Base-by-base conservation (phyloP, 2,113 vertebrate genomes). In the Oostethus manadensis region DNA sequence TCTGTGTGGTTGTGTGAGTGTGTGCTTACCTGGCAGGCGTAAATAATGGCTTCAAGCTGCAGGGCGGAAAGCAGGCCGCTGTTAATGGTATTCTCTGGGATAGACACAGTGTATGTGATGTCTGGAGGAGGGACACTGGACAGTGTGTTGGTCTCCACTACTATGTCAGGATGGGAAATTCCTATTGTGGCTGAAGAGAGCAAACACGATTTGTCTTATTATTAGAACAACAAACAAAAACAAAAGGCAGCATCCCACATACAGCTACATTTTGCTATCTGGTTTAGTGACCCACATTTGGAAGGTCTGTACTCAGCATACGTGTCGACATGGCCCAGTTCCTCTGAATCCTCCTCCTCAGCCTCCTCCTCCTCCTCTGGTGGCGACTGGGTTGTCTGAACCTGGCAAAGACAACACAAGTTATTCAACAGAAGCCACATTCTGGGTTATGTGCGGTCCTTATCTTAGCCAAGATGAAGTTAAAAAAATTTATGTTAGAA, bases 71-170 rank as follows among this genome's bases (percentile, higher is more conserved):
- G 90, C 10, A 86, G 78, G 15, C 92, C 92, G 0, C 64, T 84
- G 68, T 88, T 89, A 0, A 92, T 89, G 23, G 89, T 88, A 0
- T 74, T 51, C 45, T 78, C 23, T 0, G 93, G 93, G 70, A 98
- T 90, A 38, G 92, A 91, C 10, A 99, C 90, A n/a, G 78, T 81
- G 72, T 99, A 98, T 61, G 92, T 95, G 84, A 99, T 88, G 82
- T 98, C 93, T 0, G 97, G 97, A 0, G 97, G 97, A 3, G 97
- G 97, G 8, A 99, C 96, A 0, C 97, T 99, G 74, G 96, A 98
- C 2, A 99, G 85, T 0, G 97, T 99, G 89, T 94, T 99, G 0
- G 97, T 98, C 80, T 99, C 97, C 53, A 99, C 97, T 62, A 99
- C 97, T 0, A 93, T 93, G 87, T 99, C 97, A 0, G 97, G 97